Evolutionary conservation across 1,140 invertebrate genomes (phyloP), one percentile per base, ranked within the genome.

Genomic region (Theocolax elegans): DNA sequence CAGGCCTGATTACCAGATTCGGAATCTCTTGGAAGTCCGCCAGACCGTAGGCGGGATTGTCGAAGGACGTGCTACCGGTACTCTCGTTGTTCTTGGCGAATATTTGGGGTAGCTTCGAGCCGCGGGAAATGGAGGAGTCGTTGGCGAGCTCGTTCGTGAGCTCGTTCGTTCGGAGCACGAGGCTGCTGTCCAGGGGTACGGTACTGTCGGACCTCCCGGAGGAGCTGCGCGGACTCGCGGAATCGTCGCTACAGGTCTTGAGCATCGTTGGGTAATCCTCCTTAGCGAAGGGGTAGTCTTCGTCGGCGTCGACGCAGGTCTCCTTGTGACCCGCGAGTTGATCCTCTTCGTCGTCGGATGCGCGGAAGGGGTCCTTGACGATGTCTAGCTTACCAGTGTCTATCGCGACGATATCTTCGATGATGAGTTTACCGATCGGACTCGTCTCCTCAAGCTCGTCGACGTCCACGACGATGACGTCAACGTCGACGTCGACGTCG

Each of bases 261-360:
- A 85, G 65, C 79, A 86, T 86, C 0, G 84, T 86, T 2, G 85
- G 85, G 27, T 86, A 86, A 48, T 85, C 83, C 42, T 86, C 85
- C 51, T 86, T 85, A 3, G 84, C 85, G 62, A 85, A 86, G 0
- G 84, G 85, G 44, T 85, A 85, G 21, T 85, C 85, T 54, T 86
- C 83, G 38, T 85, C 83, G 1, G 76, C 74, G 67, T 85, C 84
- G 3, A 84, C 80, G 67, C 80, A 81, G 0, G 83, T 77, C 59
- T 85, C 82, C 27, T 80, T 82, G 13, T 82, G 80, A 0, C 71
- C 77, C 1, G 17, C 54, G 1, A 72, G 44, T 21, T 70, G 25
- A 29, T 44, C 17, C 15, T 60, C 19, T 10, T 23, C 71, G 44
- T 76, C 74, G 48, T 77, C 73, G 29, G 72, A 73, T 6, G 51